A percentile compares a stretch with the other conserved stretches of the same genome.
Evolutionary conservation across 2,888 invertebrate species (phyloP).

Genomic region (Caenorhabditis sp.): DNA sequence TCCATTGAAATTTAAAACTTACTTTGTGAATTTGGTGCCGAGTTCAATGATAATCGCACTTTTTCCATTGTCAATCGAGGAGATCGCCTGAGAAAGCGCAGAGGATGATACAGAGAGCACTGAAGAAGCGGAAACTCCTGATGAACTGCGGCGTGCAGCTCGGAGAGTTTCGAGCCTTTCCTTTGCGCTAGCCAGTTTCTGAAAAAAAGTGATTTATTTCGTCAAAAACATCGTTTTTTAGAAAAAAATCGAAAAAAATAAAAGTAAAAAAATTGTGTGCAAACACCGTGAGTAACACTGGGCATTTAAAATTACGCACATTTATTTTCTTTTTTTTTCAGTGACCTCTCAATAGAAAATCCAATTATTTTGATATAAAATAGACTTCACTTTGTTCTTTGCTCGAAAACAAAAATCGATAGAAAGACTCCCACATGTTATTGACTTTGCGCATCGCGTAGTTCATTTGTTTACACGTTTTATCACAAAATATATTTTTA

Average conservation of each 20-base stretch:
- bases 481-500: too few species aligned
- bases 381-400: too few species aligned
- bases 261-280: constrained; percentile 9
- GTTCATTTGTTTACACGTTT: not conserved
- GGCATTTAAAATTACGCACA: constrained; percentile 22
- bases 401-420: not conserved
- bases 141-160: constrained; percentile 30
- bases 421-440: not conserved
- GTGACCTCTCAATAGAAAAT: too few species aligned
- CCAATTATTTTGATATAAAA: too few species aligned
- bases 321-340: not conserved
- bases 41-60: constrained; percentile 62
- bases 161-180: constrained; percentile 19
- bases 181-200: constrained; percentile 14
- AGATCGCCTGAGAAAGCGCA: constrained; percentile 45
- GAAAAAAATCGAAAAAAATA: not conserved
- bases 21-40: constrained; percentile 64
- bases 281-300: constrained; percentile 15
- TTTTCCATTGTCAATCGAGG: constrained; percentile 49
- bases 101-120: constrained; percentile 37
- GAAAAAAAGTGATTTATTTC: not conserved
- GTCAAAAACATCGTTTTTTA: not conserved
- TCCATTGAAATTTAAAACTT: constrained; percentile 4
- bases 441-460: not conserved
- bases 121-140: constrained; percentile 33